Base-by-base conservation (phyloP, 2,113 vertebrate genomes). In the Nematolebias whitei region DNA sequence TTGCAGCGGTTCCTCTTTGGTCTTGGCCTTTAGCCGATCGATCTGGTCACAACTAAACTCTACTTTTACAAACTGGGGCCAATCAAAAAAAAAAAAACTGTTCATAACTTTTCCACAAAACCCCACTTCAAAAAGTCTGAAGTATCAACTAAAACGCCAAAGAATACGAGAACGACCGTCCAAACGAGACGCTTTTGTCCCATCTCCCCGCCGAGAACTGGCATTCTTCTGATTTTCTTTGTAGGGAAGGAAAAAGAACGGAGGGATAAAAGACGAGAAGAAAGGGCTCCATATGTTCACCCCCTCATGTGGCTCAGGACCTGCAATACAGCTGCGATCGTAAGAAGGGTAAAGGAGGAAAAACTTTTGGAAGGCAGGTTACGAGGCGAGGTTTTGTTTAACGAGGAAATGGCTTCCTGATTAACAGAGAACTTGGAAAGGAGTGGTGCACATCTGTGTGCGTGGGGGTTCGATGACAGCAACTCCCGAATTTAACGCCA, bases 401-500 rank as follows among this genome's bases (percentile, higher is more conserved):
- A 83, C 71, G 60, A 81, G 62, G 41, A 66, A 79, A 70, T 1
- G 39, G 61, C 53, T 73, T 80, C 83, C 63, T 79, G 78, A 84
- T 83, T 85, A 76, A 26, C 26, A 49, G n/a, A 49, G 50, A 43
- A 61, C 47, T 45, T 80, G 16, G 54, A 59, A 19, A 50, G 53
- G 70, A 77, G 67, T 38, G 63, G 40, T 68, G 43, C 63, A 39
- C 41, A 68, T 55, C 44, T 76, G 63, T 49, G 56, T 14, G 49
- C 55, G 52, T 22, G 61, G n/a, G n/a, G 43, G 65, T 20, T 48
- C 16, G n/a, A 1, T 39, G 58, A 62, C 18, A 14, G 74, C 71
- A 19, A n/a, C 56, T 58, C 73, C 80, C 65, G 65, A 91, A 90
- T 86, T 67, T 72, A 80, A 90, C 86, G 79, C 85, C 48, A 44